Conservation (phyloP, 1,140 invertebrate species). For the Drosophila neocordata region DNA sequence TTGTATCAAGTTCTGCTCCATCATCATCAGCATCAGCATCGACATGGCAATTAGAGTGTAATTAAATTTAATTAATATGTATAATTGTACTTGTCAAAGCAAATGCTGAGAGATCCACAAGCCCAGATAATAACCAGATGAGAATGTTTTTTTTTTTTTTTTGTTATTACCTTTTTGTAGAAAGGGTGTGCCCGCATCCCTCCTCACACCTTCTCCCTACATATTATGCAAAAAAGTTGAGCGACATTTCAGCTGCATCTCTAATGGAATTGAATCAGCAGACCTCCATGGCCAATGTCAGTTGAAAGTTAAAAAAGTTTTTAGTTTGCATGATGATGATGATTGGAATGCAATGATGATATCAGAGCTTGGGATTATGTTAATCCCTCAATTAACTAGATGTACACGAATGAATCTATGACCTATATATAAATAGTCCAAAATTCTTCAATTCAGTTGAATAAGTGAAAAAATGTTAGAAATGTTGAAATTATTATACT, state of each 20-base stretch:
- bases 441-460: not conserved
- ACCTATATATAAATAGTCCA: not conserved
- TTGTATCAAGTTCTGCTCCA: constrained; percentile 32
- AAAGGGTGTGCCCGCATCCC: constrained; percentile 17
- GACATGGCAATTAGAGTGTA: constrained; percentile 40
- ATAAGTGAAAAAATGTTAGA: constrained; percentile 45
- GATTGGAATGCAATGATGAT: constrained; percentile 25
- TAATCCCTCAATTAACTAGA: constrained; percentile 34
- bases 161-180: not conserved
- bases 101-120: constrained; percentile 37
- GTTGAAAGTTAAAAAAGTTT: constrained; percentile 28
- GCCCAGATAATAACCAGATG: constrained; percentile 29
- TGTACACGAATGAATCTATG: constrained; percentile 17
- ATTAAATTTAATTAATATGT: constrained; percentile 71
- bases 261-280: constrained; percentile 37
- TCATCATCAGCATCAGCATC: constrained; percentile 17
- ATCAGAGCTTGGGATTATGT: constrained; percentile 23
- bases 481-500: constrained; percentile 24
- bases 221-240: constrained; percentile 52
- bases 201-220: not conserved
- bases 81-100: constrained; percentile 44
- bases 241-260: constrained; percentile 23
- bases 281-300: constrained; percentile 37
- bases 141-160: not conserved
- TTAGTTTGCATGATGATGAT: constrained; percentile 19